A percentile compares a stretch with the other conserved stretches of the same genome.
Evolutionary conservation across 2,888 invertebrate genomes (phyloP).

Genomic region (Tachina lurida): DNA sequence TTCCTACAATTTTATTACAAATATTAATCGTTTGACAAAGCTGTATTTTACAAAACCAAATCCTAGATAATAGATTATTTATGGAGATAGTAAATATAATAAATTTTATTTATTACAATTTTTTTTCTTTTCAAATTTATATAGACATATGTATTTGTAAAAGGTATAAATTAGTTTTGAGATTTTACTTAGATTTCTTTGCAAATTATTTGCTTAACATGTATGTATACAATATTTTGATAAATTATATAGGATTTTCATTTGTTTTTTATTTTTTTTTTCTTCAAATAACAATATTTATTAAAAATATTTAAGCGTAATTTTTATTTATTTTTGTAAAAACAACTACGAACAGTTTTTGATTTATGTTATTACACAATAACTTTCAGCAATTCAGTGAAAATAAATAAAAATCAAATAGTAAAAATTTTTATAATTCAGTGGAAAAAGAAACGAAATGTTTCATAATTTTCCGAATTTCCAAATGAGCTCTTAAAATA

Average conservation of each 20-base stretch:
- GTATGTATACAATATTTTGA: constrained; percentile 16
- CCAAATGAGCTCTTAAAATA: no score
- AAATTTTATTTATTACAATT: not conserved
- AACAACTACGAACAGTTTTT: not conserved
- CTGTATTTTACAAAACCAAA: not conserved
- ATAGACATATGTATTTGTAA: not conserved
- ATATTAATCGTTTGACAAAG: no score
- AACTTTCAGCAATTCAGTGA: not conserved
- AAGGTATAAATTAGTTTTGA: not conserved
- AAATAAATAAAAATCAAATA: no score
- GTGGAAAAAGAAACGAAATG: no score
- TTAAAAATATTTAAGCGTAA: constrained; percentile 65
- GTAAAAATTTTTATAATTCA: no score
- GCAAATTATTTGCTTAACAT: constrained; percentile 2
- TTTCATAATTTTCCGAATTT: no score
- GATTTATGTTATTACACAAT: not conserved
- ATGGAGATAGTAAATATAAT: not conserved
- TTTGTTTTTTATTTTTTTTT: constrained; percentile 40
- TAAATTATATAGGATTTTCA: constrained; percentile 32
- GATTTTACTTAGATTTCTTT: not conserved
- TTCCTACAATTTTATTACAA: not conserved
- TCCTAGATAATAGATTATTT: not conserved
- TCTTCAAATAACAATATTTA: constrained; percentile 56
- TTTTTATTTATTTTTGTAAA: constrained; percentile 9
- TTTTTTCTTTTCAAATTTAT: not conserved